Base-by-base conservation (phyloP, 2,888 invertebrate species). In the Epicampocera succincta region DNA sequence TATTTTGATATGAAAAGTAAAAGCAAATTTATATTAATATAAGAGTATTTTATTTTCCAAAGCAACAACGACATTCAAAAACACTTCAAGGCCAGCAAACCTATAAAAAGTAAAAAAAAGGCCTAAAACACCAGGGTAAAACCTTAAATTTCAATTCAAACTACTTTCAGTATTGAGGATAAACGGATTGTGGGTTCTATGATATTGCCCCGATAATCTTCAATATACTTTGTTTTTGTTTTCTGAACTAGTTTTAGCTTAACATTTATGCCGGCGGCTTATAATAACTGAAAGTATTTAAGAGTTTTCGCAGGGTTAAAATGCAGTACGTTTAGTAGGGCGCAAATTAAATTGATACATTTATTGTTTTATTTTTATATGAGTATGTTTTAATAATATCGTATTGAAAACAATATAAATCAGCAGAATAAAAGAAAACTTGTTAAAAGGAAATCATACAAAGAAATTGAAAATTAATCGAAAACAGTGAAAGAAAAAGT, bases 401-500 rank as follows among this genome's bases (percentile, higher is more conserved):
- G 19, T 40, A 21, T 52, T 38, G n/a, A 50, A 38, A 21, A 12
- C 15, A 40, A 58, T 58, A 58, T 58, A 58, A 54, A 58, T 60
- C 3, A 42, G 9, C 44, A 44, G 13, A 58, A 25, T 21, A 40
- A 40, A 50, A 42, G 25, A 58, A 60, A 65, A 52, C 15, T 25
- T 65, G n/a, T 52, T 21, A 6, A 54, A 25, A 29, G 29, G 44
- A 68, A 68, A 61, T 21, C 44, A 61, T 66, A 75, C 29, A 66
- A 68, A 60, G 50, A 66, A 58, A 66, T 58, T 58, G 19, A 21
- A 60, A 54, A 56, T 29, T 40, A 61, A 68, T 61, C n/a, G 65
- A 61, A 66, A 46, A 58, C 75, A 80, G 15, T 66, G 65, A 71
- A 48, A 65, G 60, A 71, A 80, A 80, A 42, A 42, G 2, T 9